These are phyloP conservation scores for Cladorhizidae sp. DNA, from an alignment of 37 sponge, comb jelly and placozoan genomes.

Conservation along the genomic window DNA sequence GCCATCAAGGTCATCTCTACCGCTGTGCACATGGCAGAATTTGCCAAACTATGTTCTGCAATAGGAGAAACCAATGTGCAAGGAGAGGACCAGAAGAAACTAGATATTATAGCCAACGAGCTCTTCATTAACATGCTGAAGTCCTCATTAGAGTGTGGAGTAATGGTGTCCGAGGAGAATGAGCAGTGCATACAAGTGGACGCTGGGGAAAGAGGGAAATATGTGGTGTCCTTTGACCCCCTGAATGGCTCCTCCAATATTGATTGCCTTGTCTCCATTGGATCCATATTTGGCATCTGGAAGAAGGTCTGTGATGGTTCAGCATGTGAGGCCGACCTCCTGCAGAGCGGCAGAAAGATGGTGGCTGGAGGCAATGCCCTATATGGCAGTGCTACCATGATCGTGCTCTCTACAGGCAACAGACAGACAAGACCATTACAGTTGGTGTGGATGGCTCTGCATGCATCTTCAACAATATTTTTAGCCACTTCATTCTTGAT, in stretches of 20 bases:
- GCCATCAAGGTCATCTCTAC: slow-evolving; percentile 97
- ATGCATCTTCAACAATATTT: too few relatives aligned
- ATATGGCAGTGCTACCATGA: slow-evolving; percentile 98
- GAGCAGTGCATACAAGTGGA: slow-evolving; percentile 90
- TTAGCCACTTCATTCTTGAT: too few relatives aligned
- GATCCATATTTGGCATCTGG: slow-evolving; percentile 98
- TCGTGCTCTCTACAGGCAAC: slow-evolving; percentile 94
- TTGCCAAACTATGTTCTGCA: slow-evolving; percentile 85
- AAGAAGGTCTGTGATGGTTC: slow-evolving; percentile 73
- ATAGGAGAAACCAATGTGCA: slow-evolving; percentile 88
- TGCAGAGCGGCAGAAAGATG: slow-evolving; percentile 86
- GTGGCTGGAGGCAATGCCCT: slow-evolving; percentile 98
- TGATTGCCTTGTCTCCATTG: slow-evolving; percentile 99
- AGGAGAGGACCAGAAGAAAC: slow-evolving; percentile 94
- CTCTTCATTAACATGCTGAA: slow-evolving; percentile 97
- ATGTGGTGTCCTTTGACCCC: slow-evolving; percentile 98
- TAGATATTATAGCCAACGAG: slow-evolving; percentile 97
- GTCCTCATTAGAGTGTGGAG: slow-evolving; percentile 88
- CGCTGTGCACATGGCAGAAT: slow-evolving; percentile 93
- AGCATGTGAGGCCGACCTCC: slow-evolving; percentile 73
- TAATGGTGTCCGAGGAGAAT: slow-evolving; percentile 99
- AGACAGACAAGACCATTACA: too few relatives aligned
- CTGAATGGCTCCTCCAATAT: slow-evolving; percentile 99
- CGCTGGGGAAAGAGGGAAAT: slow-evolving; percentile 81
- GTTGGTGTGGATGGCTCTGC: too few relatives aligned